phyloP scores from a whole-genome alignment of 2,888 invertebrate genomes.

The Fragum sueziense region DNA sequence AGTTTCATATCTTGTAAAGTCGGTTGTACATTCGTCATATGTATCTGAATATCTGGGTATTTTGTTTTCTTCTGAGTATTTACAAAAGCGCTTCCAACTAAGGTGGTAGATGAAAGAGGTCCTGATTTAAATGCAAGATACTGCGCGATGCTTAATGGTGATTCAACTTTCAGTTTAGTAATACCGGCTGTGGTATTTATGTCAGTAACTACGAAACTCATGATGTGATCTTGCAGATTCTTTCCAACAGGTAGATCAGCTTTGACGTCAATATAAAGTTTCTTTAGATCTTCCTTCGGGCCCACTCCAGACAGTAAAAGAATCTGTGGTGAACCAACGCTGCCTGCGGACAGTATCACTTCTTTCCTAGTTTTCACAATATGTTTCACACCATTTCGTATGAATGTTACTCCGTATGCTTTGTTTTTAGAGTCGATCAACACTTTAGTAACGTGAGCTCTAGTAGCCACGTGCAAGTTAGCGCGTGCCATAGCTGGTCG shows the following conservation, averaged over 20 bases:
- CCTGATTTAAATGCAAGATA: slow-evolving; percentile 34
- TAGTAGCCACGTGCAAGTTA: slow-evolving; percentile 71
- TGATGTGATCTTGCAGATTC: slow-evolving; percentile 77
- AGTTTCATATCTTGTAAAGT: background rate
- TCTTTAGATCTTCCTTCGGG: slow-evolving; percentile 77
- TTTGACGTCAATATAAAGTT: slow-evolving; percentile 73
- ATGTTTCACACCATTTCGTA: slow-evolving; percentile 55
- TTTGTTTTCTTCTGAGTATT: slow-evolving; percentile 23
- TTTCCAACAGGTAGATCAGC: slow-evolving; percentile 79
- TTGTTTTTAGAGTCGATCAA: slow-evolving; percentile 55
- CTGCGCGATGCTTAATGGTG: background rate
- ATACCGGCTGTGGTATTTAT: slow-evolving; percentile 37
- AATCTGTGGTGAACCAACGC: slow-evolving; percentile 80
- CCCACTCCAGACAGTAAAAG: slow-evolving; percentile 81
- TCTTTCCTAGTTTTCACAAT: slow-evolving; percentile 67
- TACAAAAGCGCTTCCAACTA: slow-evolving; percentile 26
- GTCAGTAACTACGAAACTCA: background rate
- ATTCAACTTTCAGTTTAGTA: slow-evolving; percentile 19
- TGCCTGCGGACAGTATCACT: slow-evolving; percentile 80
- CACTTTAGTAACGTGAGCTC: slow-evolving; percentile 69
- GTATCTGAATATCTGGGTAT: slow-evolving; percentile 47
- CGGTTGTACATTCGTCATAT: slow-evolving; percentile 16
- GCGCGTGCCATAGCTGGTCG: slow-evolving; percentile 67
- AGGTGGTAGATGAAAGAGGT: slow-evolving; percentile 10
- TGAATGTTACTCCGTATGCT: slow-evolving; percentile 70